Evolutionary conservation across 2,113 vertebrate species (phyloP).

Genomic region (Platysteira castanea): DNA sequence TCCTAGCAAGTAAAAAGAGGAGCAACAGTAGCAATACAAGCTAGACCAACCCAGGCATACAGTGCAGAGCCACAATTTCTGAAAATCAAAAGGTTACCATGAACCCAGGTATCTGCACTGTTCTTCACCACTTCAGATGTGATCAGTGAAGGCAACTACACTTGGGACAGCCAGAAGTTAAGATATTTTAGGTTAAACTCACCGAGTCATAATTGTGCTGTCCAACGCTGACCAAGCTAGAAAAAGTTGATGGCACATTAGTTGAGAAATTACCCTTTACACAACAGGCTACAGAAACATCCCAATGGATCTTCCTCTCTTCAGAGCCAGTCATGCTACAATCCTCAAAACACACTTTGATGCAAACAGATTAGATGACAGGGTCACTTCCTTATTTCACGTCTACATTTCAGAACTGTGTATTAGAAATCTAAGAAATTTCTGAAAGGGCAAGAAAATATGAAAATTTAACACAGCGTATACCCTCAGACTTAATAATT

Average conservation of each 20-base stretch:
- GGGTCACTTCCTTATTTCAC: neutral
- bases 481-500: neutral
- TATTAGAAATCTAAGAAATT: neutral
- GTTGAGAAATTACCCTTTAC: neutral
- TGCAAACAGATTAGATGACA: neutral
- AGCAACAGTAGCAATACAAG: neutral
- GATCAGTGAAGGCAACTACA: neutral
- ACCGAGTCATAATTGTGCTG: neutral
- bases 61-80: neutral
- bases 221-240: neutral
- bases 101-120: neutral
- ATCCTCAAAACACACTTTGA: neutral
- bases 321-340: neutral
- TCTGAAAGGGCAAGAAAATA: neutral
- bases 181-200: neutral
- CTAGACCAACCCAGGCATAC: neutral
- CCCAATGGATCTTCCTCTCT: neutral
- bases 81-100: neutral
- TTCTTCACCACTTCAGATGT: neutral
- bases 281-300: neutral
- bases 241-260: neutral
- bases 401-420: neutral
- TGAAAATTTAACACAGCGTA: neutral
- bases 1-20: neutral
- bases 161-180: neutral